phyloP scores from a whole-genome alignment of 2,113 vertebrate species.

The Oceanites oceanicus region DNA sequence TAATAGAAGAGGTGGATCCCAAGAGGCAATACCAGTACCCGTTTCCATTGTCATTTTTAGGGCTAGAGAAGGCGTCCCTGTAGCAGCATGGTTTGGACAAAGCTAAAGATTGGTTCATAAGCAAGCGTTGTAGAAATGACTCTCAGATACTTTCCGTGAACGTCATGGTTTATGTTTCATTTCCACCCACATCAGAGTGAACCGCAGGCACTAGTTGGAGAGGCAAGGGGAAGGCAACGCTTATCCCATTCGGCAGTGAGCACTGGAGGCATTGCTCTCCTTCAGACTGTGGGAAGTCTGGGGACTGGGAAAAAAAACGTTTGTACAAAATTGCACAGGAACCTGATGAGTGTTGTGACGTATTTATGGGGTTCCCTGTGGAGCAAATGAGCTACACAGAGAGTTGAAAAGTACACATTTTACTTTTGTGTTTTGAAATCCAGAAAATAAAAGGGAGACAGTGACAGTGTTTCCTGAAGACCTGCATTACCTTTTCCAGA shows the following conservation, averaged over 20 bases:
- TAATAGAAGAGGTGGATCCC: neutral
- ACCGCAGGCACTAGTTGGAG: accelerated
- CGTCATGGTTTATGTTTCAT: accelerated
- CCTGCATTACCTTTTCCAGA: neutral
- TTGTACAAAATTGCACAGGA: neutral
- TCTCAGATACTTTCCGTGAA: neutral
- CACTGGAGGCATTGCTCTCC: neutral
- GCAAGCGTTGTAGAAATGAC: accelerated
- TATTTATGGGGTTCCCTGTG: accelerated
- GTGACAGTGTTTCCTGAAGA: neutral
- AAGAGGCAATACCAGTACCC: neutral
- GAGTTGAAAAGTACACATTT: neutral
- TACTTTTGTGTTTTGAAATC: neutral
- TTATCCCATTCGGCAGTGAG: accelerated
- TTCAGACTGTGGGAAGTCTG: accelerated
- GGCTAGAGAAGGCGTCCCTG: neutral
- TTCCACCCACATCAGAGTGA: accelerated
- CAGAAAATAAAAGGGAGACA: neutral
- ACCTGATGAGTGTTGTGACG: neutral
- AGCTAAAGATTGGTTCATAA: neutral
- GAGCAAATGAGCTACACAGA: neutral
- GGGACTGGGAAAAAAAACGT: neutral
- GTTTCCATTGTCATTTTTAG: neutral
- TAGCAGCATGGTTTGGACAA: neutral
- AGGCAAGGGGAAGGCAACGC: accelerated